Conservation (phyloP, 2,113 vertebrate genomes). For the Bubalus kerabau region DNA sequence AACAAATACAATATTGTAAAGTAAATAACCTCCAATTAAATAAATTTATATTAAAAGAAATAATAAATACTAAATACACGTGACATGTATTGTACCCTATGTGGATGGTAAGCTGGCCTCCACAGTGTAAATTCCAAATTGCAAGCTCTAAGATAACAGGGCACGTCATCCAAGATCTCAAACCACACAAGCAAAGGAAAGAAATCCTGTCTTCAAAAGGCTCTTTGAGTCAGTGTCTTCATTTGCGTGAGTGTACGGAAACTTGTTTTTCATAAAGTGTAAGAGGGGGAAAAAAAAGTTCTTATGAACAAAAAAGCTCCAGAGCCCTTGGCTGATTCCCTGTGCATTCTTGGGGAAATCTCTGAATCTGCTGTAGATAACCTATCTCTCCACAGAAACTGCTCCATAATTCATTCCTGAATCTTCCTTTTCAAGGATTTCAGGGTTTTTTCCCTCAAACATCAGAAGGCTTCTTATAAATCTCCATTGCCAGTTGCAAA, state of each 20-base stretch:
- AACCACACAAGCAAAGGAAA: neutral
- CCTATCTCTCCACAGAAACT: slow-evolving; percentile 56
- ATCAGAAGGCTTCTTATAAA: slow-evolving; percentile 3
- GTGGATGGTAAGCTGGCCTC: neutral
- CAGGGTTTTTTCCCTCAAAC: neutral
- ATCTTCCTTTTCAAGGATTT: slow-evolving; percentile 15
- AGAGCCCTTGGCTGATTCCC: neutral
- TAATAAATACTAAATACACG: neutral
- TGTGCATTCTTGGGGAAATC: slow-evolving; percentile 44
- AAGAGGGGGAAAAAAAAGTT: neutral
- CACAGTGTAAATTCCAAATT: neutral
- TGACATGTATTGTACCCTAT: neutral
- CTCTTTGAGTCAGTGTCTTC: neutral
- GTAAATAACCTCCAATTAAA: no score
- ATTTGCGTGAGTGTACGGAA: neutral
- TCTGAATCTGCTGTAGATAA: slow-evolving; percentile 32
- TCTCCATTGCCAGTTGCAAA: neutral
- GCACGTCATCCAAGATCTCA: neutral
- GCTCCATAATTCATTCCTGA: slow-evolving; percentile 4
- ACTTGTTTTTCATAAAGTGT: neutral
- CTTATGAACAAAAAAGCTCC: neutral
- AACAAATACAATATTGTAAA: no score
- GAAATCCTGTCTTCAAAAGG: neutral
- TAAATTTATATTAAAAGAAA: no score
- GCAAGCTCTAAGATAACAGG: neutral